These are phyloP conservation scores for Amphilophus citrinellus DNA, from an alignment of 2,113 vertebrate species.

Conservation along the genomic window DNA sequence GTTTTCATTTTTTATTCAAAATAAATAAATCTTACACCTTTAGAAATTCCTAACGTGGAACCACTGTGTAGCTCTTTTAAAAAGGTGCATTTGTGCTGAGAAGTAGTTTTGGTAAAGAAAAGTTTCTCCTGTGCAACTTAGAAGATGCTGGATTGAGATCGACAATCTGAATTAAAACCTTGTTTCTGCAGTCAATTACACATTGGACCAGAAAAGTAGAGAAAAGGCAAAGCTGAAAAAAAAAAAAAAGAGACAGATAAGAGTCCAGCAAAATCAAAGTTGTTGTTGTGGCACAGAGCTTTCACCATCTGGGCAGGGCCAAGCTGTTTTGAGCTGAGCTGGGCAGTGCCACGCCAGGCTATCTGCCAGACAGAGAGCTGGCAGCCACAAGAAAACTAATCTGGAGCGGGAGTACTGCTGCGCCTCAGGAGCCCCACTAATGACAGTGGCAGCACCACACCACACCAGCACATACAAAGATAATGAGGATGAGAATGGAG, in stretches of 20 bases:
- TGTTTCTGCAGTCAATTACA: constrained; percentile 52
- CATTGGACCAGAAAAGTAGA: constrained; percentile 37
- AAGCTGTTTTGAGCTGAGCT: constrained; percentile 72
- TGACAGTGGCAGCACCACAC: constrained; percentile 72
- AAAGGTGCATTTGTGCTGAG: constrained; percentile 7
- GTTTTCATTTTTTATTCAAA: neutral
- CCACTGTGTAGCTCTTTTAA: neutral
- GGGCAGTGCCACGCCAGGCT: constrained; percentile 73
- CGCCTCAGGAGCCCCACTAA: constrained; percentile 80
- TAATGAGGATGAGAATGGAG: constrained; percentile 71
- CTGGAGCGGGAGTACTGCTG: constrained; percentile 81
- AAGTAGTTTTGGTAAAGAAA: constrained; percentile 2
- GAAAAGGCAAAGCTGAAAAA: constrained; percentile 37
- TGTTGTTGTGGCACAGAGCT: constrained; percentile 74
- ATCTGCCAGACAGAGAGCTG: constrained; percentile 79
- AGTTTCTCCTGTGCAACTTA: neutral
- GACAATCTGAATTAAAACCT: constrained; percentile 52
- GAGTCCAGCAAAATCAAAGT: constrained; percentile 69
- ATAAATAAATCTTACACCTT: neutral
- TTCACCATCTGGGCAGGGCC: constrained; percentile 78
- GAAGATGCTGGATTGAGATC: constrained; percentile 30
- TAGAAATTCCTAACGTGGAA: neutral
- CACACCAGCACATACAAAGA: constrained; percentile 73
- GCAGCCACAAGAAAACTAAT: constrained; percentile 78
- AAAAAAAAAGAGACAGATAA: constrained; percentile 33